A percentile compares a stretch with the other conserved stretches of the same genome.
Evolutionary conservation across 1,140 invertebrate genomes (phyloP).

Genomic region (Caenorhabditis brenneri): DNA sequence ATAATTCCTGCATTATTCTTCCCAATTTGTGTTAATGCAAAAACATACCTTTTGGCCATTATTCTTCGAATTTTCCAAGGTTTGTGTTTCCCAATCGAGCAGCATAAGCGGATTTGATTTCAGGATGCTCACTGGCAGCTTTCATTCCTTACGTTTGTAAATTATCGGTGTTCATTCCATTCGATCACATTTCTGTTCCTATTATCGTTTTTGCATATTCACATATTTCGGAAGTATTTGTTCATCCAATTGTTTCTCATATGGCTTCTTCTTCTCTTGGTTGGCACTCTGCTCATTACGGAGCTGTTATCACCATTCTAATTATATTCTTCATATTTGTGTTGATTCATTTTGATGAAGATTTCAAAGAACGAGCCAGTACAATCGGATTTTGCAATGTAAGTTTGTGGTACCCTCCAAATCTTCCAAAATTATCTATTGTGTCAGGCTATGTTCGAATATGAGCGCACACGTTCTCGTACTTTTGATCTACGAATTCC

Average conservation of each 20-base stretch:
- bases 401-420: background rate
- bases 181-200: constrained; percentile 34
- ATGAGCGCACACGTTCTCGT: constrained; percentile 29
- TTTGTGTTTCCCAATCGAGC: background rate
- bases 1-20: constrained; percentile 37
- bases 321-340: constrained; percentile 35
- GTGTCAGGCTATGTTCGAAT: constrained; percentile 31
- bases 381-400: constrained; percentile 42
- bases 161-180: constrained; percentile 43
- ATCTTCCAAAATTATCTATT: background rate
- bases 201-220: constrained; percentile 43
- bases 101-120: background rate
- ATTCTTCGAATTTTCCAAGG: constrained; percentile 45
- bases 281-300: constrained; percentile 47
- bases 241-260: constrained; percentile 15
- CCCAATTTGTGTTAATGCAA: constrained; percentile 27
- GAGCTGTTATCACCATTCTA: constrained; percentile 12
- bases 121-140: constrained; percentile 40
- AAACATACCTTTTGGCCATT: constrained; percentile 34
- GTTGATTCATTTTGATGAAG: constrained; percentile 41
- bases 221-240: constrained; percentile 31
- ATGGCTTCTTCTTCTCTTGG: constrained; percentile 26
- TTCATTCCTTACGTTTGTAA: constrained; percentile 49
- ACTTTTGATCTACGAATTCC: constrained; percentile 42
- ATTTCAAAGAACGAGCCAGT: constrained; percentile 33